Evolutionary conservation across 2,888 invertebrate genomes (phyloP).

Genomic region (Hirtodrosophila trivittata): DNA sequence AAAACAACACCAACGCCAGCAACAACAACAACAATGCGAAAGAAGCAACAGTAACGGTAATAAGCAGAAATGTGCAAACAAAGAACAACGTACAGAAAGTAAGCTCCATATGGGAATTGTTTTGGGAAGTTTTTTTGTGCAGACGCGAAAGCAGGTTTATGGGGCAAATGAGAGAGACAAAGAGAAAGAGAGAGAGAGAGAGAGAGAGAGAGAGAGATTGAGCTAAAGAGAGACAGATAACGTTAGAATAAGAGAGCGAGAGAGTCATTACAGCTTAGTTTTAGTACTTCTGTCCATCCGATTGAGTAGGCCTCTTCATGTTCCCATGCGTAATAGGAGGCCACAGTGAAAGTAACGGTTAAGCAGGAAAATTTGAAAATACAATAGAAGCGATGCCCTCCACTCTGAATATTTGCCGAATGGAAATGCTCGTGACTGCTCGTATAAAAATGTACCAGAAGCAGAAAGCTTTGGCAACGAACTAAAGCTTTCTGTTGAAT

Average conservation of each 20-base stretch:
- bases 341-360: conserved; percentile 30
- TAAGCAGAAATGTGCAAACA: conserved; percentile 17
- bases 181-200: conserved; percentile 55
- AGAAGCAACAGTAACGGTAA: conserved; percentile 4
- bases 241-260: conserved; percentile 70
- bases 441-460: too few relatives aligned
- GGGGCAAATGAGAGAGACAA: conserved; percentile 42
- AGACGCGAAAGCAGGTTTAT: conserved; percentile 63
- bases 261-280: conserved; percentile 39
- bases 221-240: too few relatives aligned
- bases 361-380: conserved; percentile 13
- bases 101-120: conserved; percentile 36
- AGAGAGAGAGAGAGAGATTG: conserved; percentile 64
- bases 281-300: background rate
- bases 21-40: conserved; percentile 28
- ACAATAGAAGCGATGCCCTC: background rate
- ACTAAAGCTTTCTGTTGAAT: conserved; percentile 34
- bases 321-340: background rate
- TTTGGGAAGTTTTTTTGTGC: conserved; percentile 54
- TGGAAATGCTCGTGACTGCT: too few relatives aligned
- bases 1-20: conserved; percentile 13
- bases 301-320: too few relatives aligned
- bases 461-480: conserved; percentile 30
- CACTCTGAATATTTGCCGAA: too few relatives aligned
- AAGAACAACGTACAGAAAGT: conserved; percentile 29